Evolutionary conservation across 2,797 vertebrate genomes (phyloP), one percentile per base, ranked within the genome.

Genomic region (Austrolebias charrua): DNA sequence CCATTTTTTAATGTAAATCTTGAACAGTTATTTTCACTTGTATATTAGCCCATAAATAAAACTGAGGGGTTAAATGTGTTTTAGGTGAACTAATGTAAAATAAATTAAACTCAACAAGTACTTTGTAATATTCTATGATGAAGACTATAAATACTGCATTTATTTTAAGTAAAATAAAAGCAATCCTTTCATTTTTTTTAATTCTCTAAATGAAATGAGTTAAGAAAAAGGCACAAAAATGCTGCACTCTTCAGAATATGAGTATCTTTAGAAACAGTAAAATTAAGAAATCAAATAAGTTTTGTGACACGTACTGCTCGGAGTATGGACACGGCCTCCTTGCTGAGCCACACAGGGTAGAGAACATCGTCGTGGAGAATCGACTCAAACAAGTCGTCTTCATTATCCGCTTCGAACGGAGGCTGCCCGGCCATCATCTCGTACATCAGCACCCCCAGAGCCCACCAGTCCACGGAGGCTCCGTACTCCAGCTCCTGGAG

Each of bases 351-450:
- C 66, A 98, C 96, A 0, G 97, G 97, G 83, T 98, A 98, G 6
- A 98, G 93, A n/a, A 98, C 96, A 14, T 98, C 97, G 0, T 98
- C 97, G 0, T 98, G 96, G 71, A 98, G 95, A 71, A 98, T 98
- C 53, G 97, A 98, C 87, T 98, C 97, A 60, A 98, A 98, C 78
- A 98, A 90, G 87, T 98, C 96, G 6, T 98, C 97, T 85, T 98
- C 97, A 0, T 98, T 98, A 77, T 98, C 97, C 0, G 96, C 97
- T 81, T 98, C 96, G 12, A 98, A 98, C 13, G 97, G 97, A 44
- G 97, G 96, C 69, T 98, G 97, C 2, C 97, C 97, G 0, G 96
- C 96, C 96, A 98, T 98, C 97, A 98, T 98, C 91, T 98, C 97
- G 0, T 98, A 98, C 96, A 98, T 98, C 71, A 98, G 94, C 73